Evolutionary conservation across 1,140 invertebrate genomes (phyloP).

Genomic region (Drosophila ficusphila): DNA sequence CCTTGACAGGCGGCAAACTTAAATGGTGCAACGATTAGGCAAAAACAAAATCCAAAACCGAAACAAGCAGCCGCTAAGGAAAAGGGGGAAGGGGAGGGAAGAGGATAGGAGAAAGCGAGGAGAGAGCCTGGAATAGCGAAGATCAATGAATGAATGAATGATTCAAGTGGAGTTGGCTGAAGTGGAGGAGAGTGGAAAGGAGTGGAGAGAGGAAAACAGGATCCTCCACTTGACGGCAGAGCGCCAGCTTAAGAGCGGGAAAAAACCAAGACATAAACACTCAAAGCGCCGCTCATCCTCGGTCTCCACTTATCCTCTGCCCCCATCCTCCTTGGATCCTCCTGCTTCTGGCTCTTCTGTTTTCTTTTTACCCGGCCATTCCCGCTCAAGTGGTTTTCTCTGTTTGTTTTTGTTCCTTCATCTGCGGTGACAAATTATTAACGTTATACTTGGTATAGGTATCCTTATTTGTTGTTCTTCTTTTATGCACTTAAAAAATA

Average conservation of each 20-base stretch:
- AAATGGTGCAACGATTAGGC: slow-evolving; percentile 20
- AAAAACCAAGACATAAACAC: slow-evolving; percentile 48
- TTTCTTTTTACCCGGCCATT: slow-evolving; percentile 15
- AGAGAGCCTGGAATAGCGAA: slow-evolving; percentile 19
- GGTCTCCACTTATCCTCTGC: slow-evolving; percentile 36
- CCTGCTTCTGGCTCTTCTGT: slow-evolving; percentile 13
- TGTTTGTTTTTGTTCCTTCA: slow-evolving; percentile 81
- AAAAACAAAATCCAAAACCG: slow-evolving; percentile 26
- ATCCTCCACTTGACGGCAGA: slow-evolving; percentile 43
- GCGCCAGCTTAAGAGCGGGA: slow-evolving; percentile 26
- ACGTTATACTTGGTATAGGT: slow-evolving; percentile 40
- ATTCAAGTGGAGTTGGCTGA: slow-evolving; percentile 37
- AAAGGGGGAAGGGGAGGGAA: too few relatives aligned
- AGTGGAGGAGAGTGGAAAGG: neutral
- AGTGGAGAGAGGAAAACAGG: slow-evolving; percentile 31
- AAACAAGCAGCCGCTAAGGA: neutral
- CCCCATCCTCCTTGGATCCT: slow-evolving; percentile 2
- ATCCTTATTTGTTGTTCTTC: slow-evolving; percentile 22
- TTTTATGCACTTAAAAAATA: neutral
- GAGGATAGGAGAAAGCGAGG: slow-evolving; percentile 9
- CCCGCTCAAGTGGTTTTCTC: slow-evolving; percentile 75
- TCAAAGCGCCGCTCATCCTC: slow-evolving; percentile 74
- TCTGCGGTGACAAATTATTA: slow-evolving; percentile 82
- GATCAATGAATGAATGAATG: slow-evolving; percentile 58
- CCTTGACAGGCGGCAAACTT: slow-evolving; percentile 39